Evolutionary conservation across 1,140 invertebrate species (phyloP), one percentile per base, ranked within the genome.

Genomic region (Lordiphosa clarofinis): DNA sequence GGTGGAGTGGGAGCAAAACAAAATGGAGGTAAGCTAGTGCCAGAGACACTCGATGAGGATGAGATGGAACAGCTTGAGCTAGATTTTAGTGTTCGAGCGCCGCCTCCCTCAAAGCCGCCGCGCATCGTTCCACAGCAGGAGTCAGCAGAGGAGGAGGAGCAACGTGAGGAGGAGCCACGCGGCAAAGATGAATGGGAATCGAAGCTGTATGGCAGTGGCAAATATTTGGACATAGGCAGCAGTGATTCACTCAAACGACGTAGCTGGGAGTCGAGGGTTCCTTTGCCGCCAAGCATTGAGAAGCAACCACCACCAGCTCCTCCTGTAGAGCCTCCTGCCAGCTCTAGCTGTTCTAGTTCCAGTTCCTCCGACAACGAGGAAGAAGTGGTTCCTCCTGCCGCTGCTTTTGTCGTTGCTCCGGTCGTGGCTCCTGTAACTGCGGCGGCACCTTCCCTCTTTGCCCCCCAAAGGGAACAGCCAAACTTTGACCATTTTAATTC

Each of bases 131-230:
- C 37, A 11, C 31, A 68, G 48, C 73, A 59, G 58, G 53, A 68
- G 19, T 48, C 54, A 15, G 15, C 44, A 31, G 24, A 62, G 40
- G 42, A 49, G 38, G 11, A 28, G 15, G 37, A 55, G 38, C 21
- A 19, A 12, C 31, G 4, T 7, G 36, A n/a, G 47, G n/a, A 12
- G 39, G 47, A 36, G 69, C 89, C 12, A 53, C 56, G 8, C 21
- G 35, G n/a, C 15, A 59, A 54, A 63, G 94, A 96, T 88, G 95
- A 96, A 81, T 96, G 95, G 95, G 94, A 95, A 43, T 92, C 93
- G 47, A 96, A 96, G 88, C 90, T 96, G 10, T 94, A 94, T 79
- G 93, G 93, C 33, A 43, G 56, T 13, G 54, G 53, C 36, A 92
- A 93, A 64, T 90, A 91, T 60, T 42, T 86, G 10, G 87, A 89